Conservation (phyloP, 2,888 invertebrate species). For the Nephrotoma guestfalica region DNA sequence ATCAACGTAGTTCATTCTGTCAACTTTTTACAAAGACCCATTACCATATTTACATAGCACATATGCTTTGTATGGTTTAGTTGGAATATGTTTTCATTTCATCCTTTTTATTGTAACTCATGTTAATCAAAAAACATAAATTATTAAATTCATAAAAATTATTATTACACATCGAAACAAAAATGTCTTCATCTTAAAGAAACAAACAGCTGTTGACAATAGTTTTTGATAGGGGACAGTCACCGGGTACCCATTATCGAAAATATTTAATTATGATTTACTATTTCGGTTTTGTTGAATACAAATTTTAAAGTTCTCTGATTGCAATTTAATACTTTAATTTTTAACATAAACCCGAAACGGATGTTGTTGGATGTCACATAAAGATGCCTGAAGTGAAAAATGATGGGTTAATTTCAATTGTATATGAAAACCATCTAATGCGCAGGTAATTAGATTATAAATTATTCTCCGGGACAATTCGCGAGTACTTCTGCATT, state of each 20-base stretch:
- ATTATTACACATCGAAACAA: background rate
- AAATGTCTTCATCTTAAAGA: background rate
- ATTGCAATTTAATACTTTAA: background rate
- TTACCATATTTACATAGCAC: background rate
- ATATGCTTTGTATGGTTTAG: background rate
- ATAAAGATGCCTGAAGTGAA: background rate
- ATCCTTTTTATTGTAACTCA: background rate
- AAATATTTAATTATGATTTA: background rate
- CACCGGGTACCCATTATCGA: background rate
- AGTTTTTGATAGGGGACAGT: background rate
- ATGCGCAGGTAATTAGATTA: background rate
- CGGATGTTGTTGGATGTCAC: background rate
- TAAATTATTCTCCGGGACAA: background rate
- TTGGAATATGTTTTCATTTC: background rate
- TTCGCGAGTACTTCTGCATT: background rate
- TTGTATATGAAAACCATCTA: background rate
- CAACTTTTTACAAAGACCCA: background rate
- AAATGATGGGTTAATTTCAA: background rate
- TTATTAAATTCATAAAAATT: background rate
- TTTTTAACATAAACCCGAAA: background rate
- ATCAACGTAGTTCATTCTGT: background rate
- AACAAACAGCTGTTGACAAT: background rate
- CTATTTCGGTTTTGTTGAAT: background rate
- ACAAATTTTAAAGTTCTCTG: background rate
- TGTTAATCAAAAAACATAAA: background rate